Evolutionary conservation across 1,140 invertebrate species (phyloP).

Genomic region (Halesus radiatus): DNA sequence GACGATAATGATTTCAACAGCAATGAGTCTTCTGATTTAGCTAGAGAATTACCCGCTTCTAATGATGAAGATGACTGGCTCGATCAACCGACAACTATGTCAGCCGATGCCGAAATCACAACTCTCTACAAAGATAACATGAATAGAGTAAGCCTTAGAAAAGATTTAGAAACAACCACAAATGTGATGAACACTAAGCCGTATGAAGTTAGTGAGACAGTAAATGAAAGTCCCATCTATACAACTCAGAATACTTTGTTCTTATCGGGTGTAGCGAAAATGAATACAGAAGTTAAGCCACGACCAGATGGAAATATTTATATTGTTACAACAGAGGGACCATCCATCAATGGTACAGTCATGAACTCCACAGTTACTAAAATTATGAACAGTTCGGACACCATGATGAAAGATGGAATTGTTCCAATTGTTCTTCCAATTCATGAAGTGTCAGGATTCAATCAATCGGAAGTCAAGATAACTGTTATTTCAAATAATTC

Average conservation of each 20-base stretch:
- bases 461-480: conserved; percentile 1
- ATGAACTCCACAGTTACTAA: conserved; percentile 5
- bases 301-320: conserved; percentile 49
- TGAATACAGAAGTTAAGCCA: conserved; percentile 5
- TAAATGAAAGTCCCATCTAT: conserved; percentile 44
- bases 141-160: background rate
- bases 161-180: conserved; percentile 11
- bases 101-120: background rate
- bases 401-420: conserved; percentile 31
- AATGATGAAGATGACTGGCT: conserved; percentile 50
- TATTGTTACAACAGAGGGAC: conserved; percentile 36
- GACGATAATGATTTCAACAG: background rate
- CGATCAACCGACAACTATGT: conserved; percentile 26
- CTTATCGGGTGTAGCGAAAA: background rate
- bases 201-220: conserved; percentile 54
- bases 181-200: conserved; percentile 14
- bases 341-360: conserved; percentile 33
- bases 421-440: conserved; percentile 6
- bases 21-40: conserved; percentile 17
- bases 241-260: conserved; percentile 44
- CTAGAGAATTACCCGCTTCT: background rate
- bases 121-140: background rate
- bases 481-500: background rate
- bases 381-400: background rate
- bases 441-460: conserved; percentile 27